These are phyloP conservation scores for Squalus acanthias DNA, from an alignment of 2,797 vertebrate species.

Conservation along the genomic window DNA sequence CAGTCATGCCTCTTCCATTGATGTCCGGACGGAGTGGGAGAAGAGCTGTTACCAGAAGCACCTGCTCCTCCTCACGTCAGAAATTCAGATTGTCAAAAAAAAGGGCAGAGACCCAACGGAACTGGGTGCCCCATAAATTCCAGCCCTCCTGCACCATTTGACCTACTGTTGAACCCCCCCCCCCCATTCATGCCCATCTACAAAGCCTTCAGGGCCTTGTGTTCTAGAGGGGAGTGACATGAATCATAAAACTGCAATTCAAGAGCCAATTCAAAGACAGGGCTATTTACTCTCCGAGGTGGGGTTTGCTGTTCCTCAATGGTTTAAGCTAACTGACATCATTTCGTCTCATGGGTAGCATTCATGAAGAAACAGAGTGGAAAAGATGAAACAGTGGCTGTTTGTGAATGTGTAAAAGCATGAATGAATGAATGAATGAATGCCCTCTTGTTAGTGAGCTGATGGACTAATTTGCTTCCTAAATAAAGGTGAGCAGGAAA, in stretches of 20 bases:
- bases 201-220: neutral
- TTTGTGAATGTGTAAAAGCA: neutral
- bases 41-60: neutral
- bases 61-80: neutral
- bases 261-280: neutral
- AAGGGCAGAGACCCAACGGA: neutral
- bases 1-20: neutral
- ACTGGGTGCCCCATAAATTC: neutral
- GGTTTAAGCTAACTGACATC: neutral
- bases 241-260: neutral
- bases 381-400: neutral
- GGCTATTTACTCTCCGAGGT: neutral
- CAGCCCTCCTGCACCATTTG: neutral
- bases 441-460: neutral
- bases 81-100: neutral
- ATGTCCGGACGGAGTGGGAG: neutral
- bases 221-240: too few species aligned
- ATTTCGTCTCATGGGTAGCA: neutral
- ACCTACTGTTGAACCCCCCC: neutral
- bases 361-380: conserved; percentile 17
- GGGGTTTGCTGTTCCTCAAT: neutral
- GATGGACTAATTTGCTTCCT: neutral
- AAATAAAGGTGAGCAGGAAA: conserved; percentile 7
- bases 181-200: neutral
- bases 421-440: conserved; percentile 8